phyloP scores from a whole-genome alignment of 2,113 vertebrate species.

The Capricornis sumatraensis region DNA sequence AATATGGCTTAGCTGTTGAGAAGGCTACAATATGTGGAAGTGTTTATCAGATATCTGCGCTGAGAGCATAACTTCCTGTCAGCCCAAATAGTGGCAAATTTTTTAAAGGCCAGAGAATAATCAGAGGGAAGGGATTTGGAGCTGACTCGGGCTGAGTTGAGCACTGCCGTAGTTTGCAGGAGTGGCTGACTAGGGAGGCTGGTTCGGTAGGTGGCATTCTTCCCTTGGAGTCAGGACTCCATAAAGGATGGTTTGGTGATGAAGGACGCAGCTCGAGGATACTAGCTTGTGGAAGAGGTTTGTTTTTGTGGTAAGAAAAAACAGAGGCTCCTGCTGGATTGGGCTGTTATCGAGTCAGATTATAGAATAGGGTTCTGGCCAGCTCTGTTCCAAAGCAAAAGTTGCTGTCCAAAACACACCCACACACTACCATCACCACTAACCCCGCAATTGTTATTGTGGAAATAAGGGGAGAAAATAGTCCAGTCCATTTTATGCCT shows the following conservation, averaged over 20 bases:
- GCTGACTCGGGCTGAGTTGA: not conserved
- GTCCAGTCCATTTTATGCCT: not conserved
- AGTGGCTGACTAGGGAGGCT: not conserved
- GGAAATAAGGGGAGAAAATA: not conserved
- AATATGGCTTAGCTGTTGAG: constrained; percentile 10
- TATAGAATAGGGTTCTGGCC: not conserved
- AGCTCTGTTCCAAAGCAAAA: not conserved
- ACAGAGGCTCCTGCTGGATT: not conserved
- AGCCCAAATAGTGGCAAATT: not conserved
- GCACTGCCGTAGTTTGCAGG: not conserved
- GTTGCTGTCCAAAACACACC: not conserved
- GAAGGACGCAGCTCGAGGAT: not conserved
- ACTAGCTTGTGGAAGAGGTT: not conserved
- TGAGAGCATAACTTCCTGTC: constrained; percentile 51
- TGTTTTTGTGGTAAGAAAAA: not conserved
- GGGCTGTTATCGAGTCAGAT: not conserved
- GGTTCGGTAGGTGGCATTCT: constrained; percentile 70
- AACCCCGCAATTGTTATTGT: not conserved
- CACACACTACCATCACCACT: not conserved
- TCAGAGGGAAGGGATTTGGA: constrained; percentile 27
- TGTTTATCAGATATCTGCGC: constrained; percentile 47
- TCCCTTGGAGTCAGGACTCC: constrained; percentile 29
- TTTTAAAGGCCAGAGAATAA: constrained; percentile 14
- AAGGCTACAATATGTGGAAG: constrained; percentile 57
- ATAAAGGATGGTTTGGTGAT: not conserved